These are phyloP conservation scores for Argyrosomus regius DNA, from an alignment of 2,797 vertebrate genomes.

Conservation along the genomic window DNA sequence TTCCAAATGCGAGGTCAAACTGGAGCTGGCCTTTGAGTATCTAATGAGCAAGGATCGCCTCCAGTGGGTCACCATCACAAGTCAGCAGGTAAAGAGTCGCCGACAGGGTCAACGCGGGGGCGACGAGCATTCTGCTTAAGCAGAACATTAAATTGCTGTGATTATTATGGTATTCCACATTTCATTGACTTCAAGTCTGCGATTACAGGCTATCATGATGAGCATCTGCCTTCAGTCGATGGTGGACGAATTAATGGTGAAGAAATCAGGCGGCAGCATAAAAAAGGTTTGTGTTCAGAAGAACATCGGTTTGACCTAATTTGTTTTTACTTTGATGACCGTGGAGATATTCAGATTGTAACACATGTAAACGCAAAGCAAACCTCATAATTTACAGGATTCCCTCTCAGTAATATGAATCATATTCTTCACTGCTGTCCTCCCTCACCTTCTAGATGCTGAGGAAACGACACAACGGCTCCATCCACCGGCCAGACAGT, in stretches of 20 bases:
- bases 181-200: constrained; percentile 7
- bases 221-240: constrained; percentile 99
- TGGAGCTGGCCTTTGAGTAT: constrained; percentile 98
- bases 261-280: constrained; percentile 97
- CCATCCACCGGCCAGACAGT: constrained; percentile 91
- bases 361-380: not conserved
- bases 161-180: not conserved
- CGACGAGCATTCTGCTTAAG: not conserved
- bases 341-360: not conserved
- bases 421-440: not conserved
- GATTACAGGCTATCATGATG: constrained; percentile 97
- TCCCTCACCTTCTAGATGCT: constrained; percentile 86
- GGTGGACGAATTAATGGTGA: constrained; percentile 99
- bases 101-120: not conserved
- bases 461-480: constrained; percentile 89
- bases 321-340: not conserved
- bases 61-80: constrained; percentile 99
- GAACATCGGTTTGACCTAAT: too few relatives aligned
- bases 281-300: constrained; percentile 89
- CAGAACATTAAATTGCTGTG: not conserved
- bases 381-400: not conserved
- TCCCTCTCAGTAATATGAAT: too few relatives aligned
- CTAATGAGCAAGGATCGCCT: constrained; percentile 99
- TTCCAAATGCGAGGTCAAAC: constrained; percentile 91
- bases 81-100: constrained; percentile 89